Conservation (phyloP, 2,888 invertebrate species). For the Cryptocheilus praepositus region DNA sequence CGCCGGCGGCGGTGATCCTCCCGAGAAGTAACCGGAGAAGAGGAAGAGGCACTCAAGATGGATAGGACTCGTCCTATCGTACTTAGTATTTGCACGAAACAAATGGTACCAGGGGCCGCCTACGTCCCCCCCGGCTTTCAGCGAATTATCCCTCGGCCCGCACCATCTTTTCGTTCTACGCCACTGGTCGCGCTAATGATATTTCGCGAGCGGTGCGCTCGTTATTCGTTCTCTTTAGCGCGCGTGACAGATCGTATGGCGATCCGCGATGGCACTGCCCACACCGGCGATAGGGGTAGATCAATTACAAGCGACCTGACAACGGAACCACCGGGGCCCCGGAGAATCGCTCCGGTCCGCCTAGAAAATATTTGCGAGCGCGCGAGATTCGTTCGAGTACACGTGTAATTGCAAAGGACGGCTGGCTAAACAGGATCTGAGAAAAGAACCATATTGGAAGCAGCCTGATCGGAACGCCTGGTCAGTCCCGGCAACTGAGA, state of each 20-base stretch:
- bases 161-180: conserved; percentile 52
- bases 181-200: conserved; percentile 54
- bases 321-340: conserved; percentile 23
- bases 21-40: conserved; percentile 38
- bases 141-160: conserved; percentile 49
- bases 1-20: conserved; percentile 33
- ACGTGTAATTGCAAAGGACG: too few relatives aligned
- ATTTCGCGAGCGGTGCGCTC: conserved; percentile 42
- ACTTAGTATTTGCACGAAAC: conserved; percentile 45
- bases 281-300: neutral
- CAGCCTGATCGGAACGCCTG: conserved; percentile 32
- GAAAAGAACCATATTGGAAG: too few relatives aligned
- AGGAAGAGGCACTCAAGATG: conserved; percentile 48
- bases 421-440: too few relatives aligned
- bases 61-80: conserved; percentile 56
- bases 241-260: neutral
- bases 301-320: neutral
- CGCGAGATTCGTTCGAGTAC: too few relatives aligned
- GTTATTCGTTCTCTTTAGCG: conserved; percentile 7
- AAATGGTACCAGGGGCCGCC: conserved; percentile 57
- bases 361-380: too few relatives aligned
- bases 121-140: conserved; percentile 51
- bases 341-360: too few relatives aligned
- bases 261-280: conserved; percentile 1
- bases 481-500: conserved; percentile 28